Percentiles rank a stretch among this genome's conserved stretches.
Evolutionary conservation across 2,797 vertebrate genomes (phyloP).

Genomic region (Sebastes goodei): DNA sequence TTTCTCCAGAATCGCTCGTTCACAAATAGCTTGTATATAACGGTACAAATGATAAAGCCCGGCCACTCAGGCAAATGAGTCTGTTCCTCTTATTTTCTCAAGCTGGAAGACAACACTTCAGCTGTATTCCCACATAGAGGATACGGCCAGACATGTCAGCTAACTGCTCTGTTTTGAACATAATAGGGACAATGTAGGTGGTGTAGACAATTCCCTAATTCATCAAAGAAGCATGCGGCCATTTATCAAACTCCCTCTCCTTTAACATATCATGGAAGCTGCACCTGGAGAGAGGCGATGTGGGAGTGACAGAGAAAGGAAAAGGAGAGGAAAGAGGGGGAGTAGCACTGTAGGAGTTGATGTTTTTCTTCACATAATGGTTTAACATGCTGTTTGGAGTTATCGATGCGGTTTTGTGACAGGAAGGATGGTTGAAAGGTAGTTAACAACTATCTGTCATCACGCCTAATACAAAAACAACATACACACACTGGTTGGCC

Average conservation of each 20-base stretch:
- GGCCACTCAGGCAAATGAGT: neutral
- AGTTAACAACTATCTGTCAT: neutral
- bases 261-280: conserved; percentile 33
- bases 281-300: conserved; percentile 2
- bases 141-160: conserved; percentile 34
- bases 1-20: neutral
- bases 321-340: neutral
- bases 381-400: conserved; percentile 2
- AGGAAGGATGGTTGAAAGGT: neutral
- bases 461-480: neutral
- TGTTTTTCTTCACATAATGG: neutral
- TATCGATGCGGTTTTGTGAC: neutral
- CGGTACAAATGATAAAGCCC: conserved; percentile 3
- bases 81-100: neutral
- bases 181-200: conserved; percentile 33
- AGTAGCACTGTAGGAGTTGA: neutral
- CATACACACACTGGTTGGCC: neutral
- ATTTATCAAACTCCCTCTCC: conserved; percentile 61
- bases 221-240: conserved; percentile 28
- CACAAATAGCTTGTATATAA: neutral
- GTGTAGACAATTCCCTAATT: conserved; percentile 34
- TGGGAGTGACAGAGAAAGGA: conserved; percentile 14
- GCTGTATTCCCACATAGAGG: conserved; percentile 8
- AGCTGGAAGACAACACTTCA: neutral
- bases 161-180: conserved; percentile 36